Base-by-base conservation (phyloP, 2,888 invertebrate genomes). In the Tetropium fuscum region DNA sequence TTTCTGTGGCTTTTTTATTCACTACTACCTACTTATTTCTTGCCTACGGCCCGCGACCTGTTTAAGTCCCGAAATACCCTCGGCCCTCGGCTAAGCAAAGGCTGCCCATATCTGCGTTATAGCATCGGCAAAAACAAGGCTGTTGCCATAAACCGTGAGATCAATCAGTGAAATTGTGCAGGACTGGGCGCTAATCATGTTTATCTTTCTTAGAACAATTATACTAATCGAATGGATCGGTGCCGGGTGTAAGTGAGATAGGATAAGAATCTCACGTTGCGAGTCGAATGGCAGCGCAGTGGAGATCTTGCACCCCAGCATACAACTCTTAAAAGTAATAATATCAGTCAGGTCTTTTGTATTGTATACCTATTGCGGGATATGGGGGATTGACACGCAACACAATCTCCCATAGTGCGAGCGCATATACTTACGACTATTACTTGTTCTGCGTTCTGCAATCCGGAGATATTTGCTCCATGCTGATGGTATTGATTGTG, bases 261-360 rank as follows among this genome's bases (percentile, higher is more conserved):
- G 51, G 58, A 64, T 58, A 64, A 64, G 36, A 43, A 64, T 56
- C 49, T 6, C 38, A 53, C 45, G 22, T 20, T 53, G 43, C 58
- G 55, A 61, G 58, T 48, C 57, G 66, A 32, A 56, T 53, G 34
- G 30, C 11, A 11, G 34, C 18, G 38, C 10, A 7, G 10, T n/a
- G 13, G 20, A 15, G n/a, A 38, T 15, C 10, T 8, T n/a, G n/a
- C 32, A 32, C n/a, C 69, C 63, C 62, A 49, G 20, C 22, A 8
- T 68, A 65, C 66, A 66, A 69, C 70, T 74, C 74, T 77, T 74
- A 78, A 78, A 78, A 69, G 76, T 76, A 78, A 75, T 78, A 78
- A 78, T 78, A 77, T 75, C 72, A 74, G 75, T 76, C 75, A 76
- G 75, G 73, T 74, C 74, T 69, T 76, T 77, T 74, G 74, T 75